A percentile compares a stretch with the other conserved stretches of the same genome.
Evolutionary conservation across 1,140 invertebrate genomes (phyloP).

Genomic region (Drosophila novamexicana): DNA sequence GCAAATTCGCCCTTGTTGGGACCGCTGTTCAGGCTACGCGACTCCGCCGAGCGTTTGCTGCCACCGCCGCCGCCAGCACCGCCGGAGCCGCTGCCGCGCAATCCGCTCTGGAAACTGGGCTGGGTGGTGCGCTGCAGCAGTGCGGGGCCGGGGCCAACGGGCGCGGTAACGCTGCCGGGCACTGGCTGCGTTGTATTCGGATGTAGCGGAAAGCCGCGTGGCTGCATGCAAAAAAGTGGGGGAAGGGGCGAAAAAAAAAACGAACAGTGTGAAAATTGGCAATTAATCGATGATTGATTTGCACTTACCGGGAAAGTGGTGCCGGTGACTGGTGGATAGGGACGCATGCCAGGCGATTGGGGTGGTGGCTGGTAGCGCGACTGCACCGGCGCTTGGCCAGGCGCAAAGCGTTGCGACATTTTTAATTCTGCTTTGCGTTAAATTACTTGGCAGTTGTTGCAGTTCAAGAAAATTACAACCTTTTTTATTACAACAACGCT

Average conservation of each 20-base stretch:
- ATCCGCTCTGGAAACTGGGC: constrained; percentile 66
- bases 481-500: constrained; percentile 64
- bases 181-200: constrained; percentile 73
- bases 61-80: constrained; percentile 69
- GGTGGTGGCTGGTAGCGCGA: constrained; percentile 80
- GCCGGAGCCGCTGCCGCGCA: constrained; percentile 56
- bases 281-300: constrained; percentile 18
- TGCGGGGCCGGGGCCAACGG: constrained; percentile 56
- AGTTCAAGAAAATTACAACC: constrained; percentile 32
- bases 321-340: constrained; percentile 71
- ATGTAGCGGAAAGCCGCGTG: constrained; percentile 78
- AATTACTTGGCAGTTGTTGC: constrained; percentile 21
- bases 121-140: constrained; percentile 63
- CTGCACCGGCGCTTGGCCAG: constrained; percentile 80
- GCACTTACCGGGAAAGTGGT: constrained; percentile 76
- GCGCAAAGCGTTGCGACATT: constrained; percentile 83
- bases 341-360: constrained; percentile 77
- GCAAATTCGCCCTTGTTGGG: constrained; percentile 71
- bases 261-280: not conserved
- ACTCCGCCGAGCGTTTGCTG: constrained; percentile 72
- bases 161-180: constrained; percentile 37
- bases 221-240: constrained; percentile 35
- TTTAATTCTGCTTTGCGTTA: constrained; percentile 32
- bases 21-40: constrained; percentile 64
- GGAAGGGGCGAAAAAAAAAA: not conserved